Evolutionary conservation across 53 echinoderm and acorn worm genomes (phyloP).

Genomic region (Arbacia lixula): DNA sequence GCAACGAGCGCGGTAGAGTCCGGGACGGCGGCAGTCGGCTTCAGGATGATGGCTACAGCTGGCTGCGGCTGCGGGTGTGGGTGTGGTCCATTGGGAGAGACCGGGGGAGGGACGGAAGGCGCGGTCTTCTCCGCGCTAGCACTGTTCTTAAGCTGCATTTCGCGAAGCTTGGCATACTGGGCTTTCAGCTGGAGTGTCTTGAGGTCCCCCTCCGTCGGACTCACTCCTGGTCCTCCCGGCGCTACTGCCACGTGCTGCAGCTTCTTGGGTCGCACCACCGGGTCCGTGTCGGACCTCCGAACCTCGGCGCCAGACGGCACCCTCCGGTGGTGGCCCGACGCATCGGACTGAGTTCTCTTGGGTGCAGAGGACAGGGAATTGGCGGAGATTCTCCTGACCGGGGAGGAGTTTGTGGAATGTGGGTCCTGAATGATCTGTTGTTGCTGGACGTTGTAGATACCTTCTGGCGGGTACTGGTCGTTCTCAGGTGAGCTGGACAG

Average conservation of each 20-base stretch:
- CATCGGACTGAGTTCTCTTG: slow-evolving; percentile 19
- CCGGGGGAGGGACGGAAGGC: background rate
- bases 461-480: slow-evolving; percentile 30
- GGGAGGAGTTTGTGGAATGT: background rate
- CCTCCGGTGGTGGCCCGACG: background rate
- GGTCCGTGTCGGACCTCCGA: slow-evolving; percentile 8
- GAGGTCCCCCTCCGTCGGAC: slow-evolving; percentile 25
- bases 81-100: slow-evolving; percentile 3
- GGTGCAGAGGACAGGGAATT: background rate
- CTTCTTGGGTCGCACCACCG: slow-evolving; percentile 23
- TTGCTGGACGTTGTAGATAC: slow-evolving; percentile 46
- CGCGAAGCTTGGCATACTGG: slow-evolving; percentile 89
- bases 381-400: background rate
- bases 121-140: background rate
- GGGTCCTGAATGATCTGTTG: slow-evolving; percentile 46
- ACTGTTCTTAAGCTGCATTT: slow-evolving; percentile 61
- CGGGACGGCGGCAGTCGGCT: background rate
- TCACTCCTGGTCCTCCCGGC: too few relatives aligned
- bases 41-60: background rate
- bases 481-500: slow-evolving; percentile 42
- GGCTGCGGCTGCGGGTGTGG: slow-evolving; percentile 3
- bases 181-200: slow-evolving; percentile 79
- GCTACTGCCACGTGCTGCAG: background rate
- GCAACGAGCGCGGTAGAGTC: background rate
- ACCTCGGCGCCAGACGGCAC: background rate